phyloP scores from a whole-genome alignment of 2,113 vertebrate genomes.

The Capricornis sumatraensis region DNA sequence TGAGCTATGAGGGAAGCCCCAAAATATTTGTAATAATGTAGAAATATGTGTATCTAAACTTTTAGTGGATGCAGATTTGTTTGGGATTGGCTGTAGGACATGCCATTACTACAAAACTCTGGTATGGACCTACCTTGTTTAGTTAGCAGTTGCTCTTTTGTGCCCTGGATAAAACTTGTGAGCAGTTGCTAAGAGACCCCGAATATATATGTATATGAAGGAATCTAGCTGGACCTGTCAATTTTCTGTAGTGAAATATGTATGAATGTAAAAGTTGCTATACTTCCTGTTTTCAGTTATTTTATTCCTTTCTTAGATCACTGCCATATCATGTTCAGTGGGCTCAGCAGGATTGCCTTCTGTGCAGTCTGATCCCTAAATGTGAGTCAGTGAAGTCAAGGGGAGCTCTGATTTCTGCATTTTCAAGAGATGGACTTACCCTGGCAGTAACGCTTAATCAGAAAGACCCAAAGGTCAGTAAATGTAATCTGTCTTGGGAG shows the following conservation, averaged over 20 bases:
- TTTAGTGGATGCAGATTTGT: background rate
- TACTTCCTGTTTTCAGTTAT: background rate
- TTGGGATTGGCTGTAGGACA: background rate
- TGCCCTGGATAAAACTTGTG: background rate
- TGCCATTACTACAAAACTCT: background rate
- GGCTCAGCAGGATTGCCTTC: conserved; percentile 84
- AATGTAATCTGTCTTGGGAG: background rate
- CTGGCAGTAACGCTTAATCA: conserved; percentile 92
- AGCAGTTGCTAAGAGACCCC: background rate
- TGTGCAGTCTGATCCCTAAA: conserved; percentile 80
- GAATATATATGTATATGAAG: background rate
- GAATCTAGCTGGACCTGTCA: background rate
- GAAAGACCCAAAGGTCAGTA: conserved; percentile 87
- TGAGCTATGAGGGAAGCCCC: background rate
- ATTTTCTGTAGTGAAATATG: background rate
- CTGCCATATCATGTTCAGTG: conserved; percentile 83
- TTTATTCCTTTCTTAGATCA: conserved; percentile 73
- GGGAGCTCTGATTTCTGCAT: conserved; percentile 87
- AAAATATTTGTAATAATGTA: background rate
- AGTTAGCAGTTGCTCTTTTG: background rate
- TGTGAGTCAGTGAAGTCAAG: conserved; percentile 90
- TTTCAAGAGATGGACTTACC: conserved; percentile 89
- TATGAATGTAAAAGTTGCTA: background rate
- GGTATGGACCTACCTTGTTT: background rate
- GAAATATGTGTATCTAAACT: background rate